These are phyloP conservation scores for Tricholauxania praeusta DNA, from an alignment of 2,888 invertebrate species.

Conservation along the genomic window DNA sequence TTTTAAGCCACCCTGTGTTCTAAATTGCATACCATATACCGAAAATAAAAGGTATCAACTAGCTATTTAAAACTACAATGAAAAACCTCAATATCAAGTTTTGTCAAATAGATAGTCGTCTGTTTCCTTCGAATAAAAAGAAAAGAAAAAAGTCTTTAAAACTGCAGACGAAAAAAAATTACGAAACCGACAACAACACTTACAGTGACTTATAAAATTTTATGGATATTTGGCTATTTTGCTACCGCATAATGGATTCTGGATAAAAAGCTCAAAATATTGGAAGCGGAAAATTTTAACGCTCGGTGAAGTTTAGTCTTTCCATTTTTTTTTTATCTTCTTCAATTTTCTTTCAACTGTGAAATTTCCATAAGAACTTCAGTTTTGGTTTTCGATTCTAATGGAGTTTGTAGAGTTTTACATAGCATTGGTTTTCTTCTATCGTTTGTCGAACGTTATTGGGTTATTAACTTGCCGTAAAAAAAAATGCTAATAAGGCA, in stretches of 20 bases:
- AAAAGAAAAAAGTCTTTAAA: no score
- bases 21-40: no score
- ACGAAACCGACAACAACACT: slow-evolving; percentile 9
- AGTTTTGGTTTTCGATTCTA: not conserved
- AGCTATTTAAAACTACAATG: no score
- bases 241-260: slow-evolving; percentile 42
- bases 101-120: no score
- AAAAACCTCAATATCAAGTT: no score
- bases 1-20: no score
- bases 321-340: not conserved
- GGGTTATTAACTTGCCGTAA: not conserved
- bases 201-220: slow-evolving; percentile 44
- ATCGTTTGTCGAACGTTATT: slow-evolving; percentile 14
- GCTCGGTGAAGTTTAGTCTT: not conserved
- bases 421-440: not conserved
- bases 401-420: not conserved
- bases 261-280: slow-evolving; percentile 25
- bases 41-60: no score
- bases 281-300: no score
- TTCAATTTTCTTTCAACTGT: not conserved
- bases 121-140: no score
- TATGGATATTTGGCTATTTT: slow-evolving; percentile 46
- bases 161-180: no score
- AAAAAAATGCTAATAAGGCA: not conserved
- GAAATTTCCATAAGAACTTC: slow-evolving; percentile 6